A percentile compares a stretch with the other conserved stretches of the same genome.
Conservation (phyloP, 2,113 vertebrate genomes). For the Acrocephalus arundinaceus region DNA sequence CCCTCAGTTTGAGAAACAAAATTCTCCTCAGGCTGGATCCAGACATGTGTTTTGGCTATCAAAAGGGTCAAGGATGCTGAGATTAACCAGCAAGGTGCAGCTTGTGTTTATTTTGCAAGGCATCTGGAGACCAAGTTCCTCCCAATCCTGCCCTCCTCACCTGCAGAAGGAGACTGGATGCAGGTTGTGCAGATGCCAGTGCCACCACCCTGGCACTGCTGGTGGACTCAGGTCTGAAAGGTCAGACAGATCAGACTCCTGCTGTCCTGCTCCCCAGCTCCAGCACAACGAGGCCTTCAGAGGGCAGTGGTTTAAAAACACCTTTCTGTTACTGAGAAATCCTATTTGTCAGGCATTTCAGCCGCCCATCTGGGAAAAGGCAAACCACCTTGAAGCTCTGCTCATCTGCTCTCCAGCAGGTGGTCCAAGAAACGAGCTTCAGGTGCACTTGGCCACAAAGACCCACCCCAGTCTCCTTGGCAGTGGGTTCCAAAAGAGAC, state of each 20-base stretch:
- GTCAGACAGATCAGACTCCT: background rate
- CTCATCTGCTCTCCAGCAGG: background rate
- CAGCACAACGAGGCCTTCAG: background rate
- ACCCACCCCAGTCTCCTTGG: background rate
- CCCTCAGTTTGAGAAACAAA: background rate
- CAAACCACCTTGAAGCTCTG: background rate
- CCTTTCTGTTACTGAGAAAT: background rate
- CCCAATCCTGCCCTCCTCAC: background rate
- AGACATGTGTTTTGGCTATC: rapidly evolving
- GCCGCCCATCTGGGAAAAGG: background rate
- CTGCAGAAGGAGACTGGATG: background rate
- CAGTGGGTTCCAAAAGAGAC: background rate
- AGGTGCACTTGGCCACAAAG: rapidly evolving
- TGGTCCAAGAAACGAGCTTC: rapidly evolving
- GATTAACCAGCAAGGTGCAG: background rate
- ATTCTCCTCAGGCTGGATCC: background rate
- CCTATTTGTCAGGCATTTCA: background rate
- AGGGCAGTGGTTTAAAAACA: background rate
- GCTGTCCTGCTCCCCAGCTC: background rate
- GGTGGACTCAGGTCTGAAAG: background rate
- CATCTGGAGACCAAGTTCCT: background rate
- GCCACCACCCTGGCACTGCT: rapidly evolving
- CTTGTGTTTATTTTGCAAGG: background rate
- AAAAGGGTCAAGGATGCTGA: background rate
- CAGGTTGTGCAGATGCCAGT: background rate